Conservation (phyloP, 2,888 invertebrate species). For the Theretra japonica region DNA sequence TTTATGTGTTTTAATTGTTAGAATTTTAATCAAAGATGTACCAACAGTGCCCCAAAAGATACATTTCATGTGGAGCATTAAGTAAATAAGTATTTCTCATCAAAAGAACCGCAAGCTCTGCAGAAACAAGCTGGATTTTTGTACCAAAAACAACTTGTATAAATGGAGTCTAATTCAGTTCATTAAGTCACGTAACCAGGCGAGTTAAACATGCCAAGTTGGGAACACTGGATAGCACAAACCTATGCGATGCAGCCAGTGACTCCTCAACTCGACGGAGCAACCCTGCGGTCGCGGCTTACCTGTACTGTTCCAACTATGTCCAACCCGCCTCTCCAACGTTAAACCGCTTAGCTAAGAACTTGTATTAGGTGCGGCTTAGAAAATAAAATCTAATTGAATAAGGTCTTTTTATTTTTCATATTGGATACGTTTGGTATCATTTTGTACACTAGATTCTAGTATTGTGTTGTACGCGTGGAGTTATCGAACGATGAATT, state of each 20-base stretch:
- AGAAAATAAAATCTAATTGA: conserved; percentile 4
- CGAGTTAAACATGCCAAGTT: conserved; percentile 45
- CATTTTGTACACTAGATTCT: background rate
- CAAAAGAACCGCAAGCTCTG: conserved; percentile 5
- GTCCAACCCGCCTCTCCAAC: conserved; percentile 41
- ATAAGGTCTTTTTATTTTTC: conserved; percentile 6
- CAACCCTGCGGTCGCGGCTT: conserved; percentile 42
- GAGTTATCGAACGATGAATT: no score
- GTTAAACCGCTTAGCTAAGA: conserved; percentile 54
- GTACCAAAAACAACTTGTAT: conserved; percentile 41
- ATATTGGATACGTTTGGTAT: background rate
- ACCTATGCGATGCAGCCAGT: conserved; percentile 29
- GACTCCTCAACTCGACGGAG: conserved; percentile 40
- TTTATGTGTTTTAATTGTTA: background rate
- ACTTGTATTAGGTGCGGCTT: conserved; percentile 33
- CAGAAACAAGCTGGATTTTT: conserved; percentile 27
- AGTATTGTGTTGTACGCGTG: background rate
- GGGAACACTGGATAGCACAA: conserved; percentile 37
- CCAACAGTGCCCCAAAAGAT: background rate
- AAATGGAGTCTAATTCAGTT: conserved; percentile 39
- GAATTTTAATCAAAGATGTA: background rate
- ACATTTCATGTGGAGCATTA: conserved; percentile 1
- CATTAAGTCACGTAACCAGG: conserved; percentile 44
- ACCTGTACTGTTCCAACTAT: conserved; percentile 52
- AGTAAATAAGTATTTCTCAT: conserved; percentile 43